phyloP scores from a whole-genome alignment of 2,888 invertebrate genomes.

The Linyphia triangularis region DNA sequence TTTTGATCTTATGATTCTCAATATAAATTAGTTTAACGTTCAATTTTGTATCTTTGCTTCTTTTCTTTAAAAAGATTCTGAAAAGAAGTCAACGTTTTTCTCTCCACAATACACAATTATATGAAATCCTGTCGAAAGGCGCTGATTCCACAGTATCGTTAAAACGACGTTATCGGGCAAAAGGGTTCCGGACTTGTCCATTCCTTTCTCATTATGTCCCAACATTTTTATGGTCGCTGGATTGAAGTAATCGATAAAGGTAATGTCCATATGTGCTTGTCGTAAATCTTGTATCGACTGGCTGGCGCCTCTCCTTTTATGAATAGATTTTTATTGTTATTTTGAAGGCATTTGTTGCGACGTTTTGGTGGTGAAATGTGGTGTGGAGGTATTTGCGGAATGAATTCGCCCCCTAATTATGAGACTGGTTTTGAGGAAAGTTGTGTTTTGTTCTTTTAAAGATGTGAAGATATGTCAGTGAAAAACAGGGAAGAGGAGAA shows the following conservation, averaged over 20 bases:
- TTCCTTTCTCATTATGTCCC: constrained; percentile 41
- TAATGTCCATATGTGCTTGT: constrained; percentile 37
- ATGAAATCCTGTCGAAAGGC: not conserved
- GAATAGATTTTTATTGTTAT: constrained; percentile 1
- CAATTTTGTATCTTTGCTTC: too few species aligned
- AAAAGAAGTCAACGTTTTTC: not conserved
- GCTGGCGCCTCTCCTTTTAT: constrained; percentile 34
- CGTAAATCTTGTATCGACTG: constrained; percentile 47
- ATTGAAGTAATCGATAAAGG: constrained; percentile 53
- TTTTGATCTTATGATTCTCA: too few species aligned
- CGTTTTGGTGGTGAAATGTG: not conserved
- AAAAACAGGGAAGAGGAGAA: too few species aligned
- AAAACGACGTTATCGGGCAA: constrained; percentile 12
- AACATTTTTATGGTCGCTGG: constrained; percentile 24
- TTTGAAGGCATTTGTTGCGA: constrained; percentile 13
- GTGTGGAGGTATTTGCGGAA: not conserved
- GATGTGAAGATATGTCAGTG: too few species aligned
- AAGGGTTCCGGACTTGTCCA: not conserved
- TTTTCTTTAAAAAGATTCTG: too few species aligned
- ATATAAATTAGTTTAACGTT: too few species aligned
- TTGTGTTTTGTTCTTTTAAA: too few species aligned
- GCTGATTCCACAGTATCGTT: constrained; percentile 23
- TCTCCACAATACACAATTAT: not conserved
- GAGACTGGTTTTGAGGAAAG: too few species aligned
- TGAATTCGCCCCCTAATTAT: not conserved